Conservation (phyloP, 2,113 vertebrate genomes). For the Aphelocoma coerulescens region DNA sequence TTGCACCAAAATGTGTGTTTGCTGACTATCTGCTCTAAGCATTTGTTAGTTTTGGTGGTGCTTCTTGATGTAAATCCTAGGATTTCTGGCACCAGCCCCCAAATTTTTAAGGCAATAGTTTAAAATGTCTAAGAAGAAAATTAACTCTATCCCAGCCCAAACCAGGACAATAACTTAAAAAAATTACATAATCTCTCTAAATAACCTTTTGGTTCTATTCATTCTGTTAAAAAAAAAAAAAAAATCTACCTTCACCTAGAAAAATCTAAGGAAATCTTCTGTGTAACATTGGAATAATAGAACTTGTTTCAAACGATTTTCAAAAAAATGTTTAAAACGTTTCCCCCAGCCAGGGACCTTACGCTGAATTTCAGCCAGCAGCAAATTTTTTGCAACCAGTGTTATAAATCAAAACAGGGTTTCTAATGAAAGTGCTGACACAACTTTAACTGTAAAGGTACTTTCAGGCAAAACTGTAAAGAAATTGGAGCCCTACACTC, state of each 20-base stretch:
- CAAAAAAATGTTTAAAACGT: slow-evolving; percentile 27
- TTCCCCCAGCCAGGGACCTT: slow-evolving; percentile 50
- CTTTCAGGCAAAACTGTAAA: slow-evolving; percentile 38
- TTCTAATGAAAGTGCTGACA: slow-evolving; percentile 72
- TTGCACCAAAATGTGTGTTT: fast-evolving
- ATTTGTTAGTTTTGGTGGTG: background rate
- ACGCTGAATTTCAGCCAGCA: slow-evolving; percentile 60
- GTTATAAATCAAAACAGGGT: slow-evolving; percentile 71
- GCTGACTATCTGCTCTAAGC: background rate
- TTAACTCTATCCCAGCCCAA: background rate
- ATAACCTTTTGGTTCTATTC: background rate
- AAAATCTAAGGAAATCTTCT: background rate
- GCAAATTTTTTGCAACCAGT: slow-evolving; percentile 45
- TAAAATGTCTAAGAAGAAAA: background rate
- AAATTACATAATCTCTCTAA: background rate
- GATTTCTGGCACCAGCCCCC: background rate
- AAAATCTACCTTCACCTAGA: background rate
- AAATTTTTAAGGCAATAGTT: background rate
- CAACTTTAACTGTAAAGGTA: slow-evolving; percentile 61
- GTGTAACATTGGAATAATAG: background rate
- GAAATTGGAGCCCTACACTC: slow-evolving; percentile 6
- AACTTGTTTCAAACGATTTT: background rate
- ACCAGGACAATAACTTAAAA: background rate
- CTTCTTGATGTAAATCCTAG: background rate
- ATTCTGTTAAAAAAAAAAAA: background rate